Base-by-base conservation (phyloP, 2,888 invertebrate genomes). In the Julus scanicus region DNA sequence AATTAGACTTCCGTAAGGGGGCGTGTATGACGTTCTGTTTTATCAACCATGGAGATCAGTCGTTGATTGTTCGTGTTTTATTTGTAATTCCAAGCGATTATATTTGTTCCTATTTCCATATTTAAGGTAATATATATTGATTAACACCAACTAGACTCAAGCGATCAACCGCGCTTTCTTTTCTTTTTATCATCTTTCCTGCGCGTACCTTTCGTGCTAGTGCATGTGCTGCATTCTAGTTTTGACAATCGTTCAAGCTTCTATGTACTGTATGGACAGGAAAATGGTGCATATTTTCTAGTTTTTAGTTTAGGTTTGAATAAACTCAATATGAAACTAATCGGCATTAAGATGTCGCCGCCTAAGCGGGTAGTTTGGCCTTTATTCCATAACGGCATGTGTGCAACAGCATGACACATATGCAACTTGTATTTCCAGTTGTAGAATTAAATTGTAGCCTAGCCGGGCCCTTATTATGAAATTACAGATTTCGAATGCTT, bases 81-180 rank as follows among this genome's bases (percentile, higher is more conserved):
- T 39, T 80, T 80, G 80, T 80, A 20, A 8, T 9, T 80, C 37
- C 37, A 29, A 9, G 37, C 80, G 15, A 80, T 80, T 29, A 71
- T n/a, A 39, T 80, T 39, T 11, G 80, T 39, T 80, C 13, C 37
- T 80, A 39, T 37, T 80, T 80, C 37, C 37, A 39, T 9, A 15
- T 80, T 80, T 80, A 80, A 80, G 80, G 80, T 80, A 80, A 80
- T 39, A 11, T 71, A 80, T 80, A 11, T 37, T 80, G 80, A 15
- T 37, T 80, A 80, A 37, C 71, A 71, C 8, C 11, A 29, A 29
- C 71, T 29, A 71, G 71, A 71, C 2, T 9, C 20, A 29, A 63
- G 9, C 11, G 0, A 71, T 71, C 71, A 20, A 8, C 29, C 29
- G 11, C 57, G 57, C n/a, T 44, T 8, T 44, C 44, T 44, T 44